These are phyloP conservation scores for Dermatemys mawii DNA, from an alignment of 2,113 vertebrate genomes.

Conservation along the genomic window DNA sequence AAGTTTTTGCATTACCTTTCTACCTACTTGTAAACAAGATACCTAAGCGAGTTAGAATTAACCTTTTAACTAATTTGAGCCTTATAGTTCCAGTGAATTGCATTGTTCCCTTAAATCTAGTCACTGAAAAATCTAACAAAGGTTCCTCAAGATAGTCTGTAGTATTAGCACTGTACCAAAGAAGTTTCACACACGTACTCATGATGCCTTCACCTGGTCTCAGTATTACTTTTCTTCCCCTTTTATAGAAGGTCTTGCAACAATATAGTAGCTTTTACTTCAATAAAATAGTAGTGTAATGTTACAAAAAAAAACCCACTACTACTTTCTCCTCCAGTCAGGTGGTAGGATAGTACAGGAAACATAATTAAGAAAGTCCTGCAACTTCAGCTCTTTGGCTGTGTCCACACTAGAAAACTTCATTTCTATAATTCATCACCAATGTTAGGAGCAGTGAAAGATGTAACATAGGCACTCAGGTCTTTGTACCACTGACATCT, in stretches of 20 bases:
- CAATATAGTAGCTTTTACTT: neutral
- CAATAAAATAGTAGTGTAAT: neutral
- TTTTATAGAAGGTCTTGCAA: neutral
- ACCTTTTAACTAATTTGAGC: neutral
- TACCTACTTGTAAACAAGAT: neutral
- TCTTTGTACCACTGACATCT: neutral
- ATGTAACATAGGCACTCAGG: neutral
- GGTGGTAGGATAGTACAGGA: neutral
- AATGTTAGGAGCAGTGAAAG: neutral
- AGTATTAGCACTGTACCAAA: neutral
- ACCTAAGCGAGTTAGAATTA: neutral
- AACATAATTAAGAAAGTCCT: neutral
- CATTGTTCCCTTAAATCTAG: neutral
- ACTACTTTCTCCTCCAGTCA: neutral
- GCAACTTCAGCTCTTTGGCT: neutral
- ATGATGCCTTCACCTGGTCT: neutral
- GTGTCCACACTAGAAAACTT: neutral
- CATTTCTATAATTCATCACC: neutral
- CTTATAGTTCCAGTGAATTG: neutral
- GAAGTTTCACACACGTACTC: neutral
- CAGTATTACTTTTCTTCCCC: neutral
- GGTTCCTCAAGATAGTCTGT: neutral
- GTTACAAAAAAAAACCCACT: neutral
- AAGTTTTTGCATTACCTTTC: neutral
- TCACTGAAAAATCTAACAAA: neutral